phyloP scores from a whole-genome alignment of 2,113 vertebrate genomes.

The Bos taurus region ARS-UCD2.0 NC_037337.1:11123001-11123500 shows the following conservation, averaged over 20 bases:
- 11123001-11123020: not conserved
- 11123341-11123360: not conserved
- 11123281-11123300: not conserved
- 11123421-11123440: not conserved
- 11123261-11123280: not conserved
- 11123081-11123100: not conserved
- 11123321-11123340: not conserved
- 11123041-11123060: not conserved
- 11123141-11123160: not conserved
- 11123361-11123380: not conserved
- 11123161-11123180: not conserved
- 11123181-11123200: not conserved
- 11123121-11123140: not conserved
- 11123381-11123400: not conserved
- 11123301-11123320: not conserved
- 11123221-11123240: not conserved
- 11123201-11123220: not conserved
- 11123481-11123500: not conserved
- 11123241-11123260: not conserved
- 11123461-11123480: fast-evolving
- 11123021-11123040: not conserved
- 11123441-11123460: not conserved
- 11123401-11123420: not conserved
- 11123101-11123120: not conserved
- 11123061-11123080: not conserved